These are phyloP conservation scores for Manduca sexta DNA, from an alignment of 1,140 invertebrate genomes.

Conservation along the genomic window DNA sequence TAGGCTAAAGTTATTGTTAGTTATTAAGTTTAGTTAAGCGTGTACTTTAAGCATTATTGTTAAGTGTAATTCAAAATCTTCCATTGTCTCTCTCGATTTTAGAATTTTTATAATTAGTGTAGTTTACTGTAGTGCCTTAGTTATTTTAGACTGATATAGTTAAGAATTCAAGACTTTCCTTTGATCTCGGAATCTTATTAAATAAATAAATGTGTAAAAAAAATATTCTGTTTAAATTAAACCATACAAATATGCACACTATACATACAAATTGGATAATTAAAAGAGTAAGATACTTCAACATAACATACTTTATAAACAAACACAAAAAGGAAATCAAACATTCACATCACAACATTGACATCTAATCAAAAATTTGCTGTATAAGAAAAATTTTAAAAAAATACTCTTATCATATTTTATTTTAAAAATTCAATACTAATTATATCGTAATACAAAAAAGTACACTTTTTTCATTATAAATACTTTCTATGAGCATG, in stretches of 20 bases:
- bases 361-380: too few species aligned
- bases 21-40: conserved; percentile 12
- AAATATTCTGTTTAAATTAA: conserved; percentile 10
- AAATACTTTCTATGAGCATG: too few species aligned
- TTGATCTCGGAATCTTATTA: conserved; percentile 69
- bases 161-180: conserved; percentile 67
- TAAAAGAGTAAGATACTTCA: neutral
- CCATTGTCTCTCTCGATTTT: too few species aligned
- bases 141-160: conserved; percentile 42
- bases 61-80: neutral
- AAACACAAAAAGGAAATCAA: too few species aligned
- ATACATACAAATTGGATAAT: neutral
- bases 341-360: too few species aligned
- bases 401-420: too few species aligned
- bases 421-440: too few species aligned
- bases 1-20: conserved; percentile 18
- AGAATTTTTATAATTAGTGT: neutral
- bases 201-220: conserved; percentile 34
- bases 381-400: too few species aligned
- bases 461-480: too few species aligned
- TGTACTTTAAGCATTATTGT: neutral
- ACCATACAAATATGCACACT: neutral
- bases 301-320: neutral
- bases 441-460: too few species aligned
- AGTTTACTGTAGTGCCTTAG: neutral